These are phyloP conservation scores for Hippocampus kuda DNA, from an alignment of 2,797 vertebrate species.

Conservation along the genomic window DNA sequence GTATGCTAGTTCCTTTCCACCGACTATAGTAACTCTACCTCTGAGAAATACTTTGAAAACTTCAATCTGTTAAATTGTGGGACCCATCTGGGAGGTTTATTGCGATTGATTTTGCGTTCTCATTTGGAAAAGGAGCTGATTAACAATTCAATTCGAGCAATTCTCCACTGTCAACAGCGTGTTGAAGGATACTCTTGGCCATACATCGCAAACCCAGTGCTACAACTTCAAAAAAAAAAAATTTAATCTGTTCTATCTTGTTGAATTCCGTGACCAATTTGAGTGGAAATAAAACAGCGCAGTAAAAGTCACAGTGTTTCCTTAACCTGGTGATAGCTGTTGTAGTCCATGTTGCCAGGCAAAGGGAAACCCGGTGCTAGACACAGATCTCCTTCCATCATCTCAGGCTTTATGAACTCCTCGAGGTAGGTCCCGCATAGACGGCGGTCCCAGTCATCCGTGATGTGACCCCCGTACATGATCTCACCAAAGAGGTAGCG, in stretches of 20 bases:
- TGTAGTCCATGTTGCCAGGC: slow-evolving; percentile 84
- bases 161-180: slow-evolving; percentile 11
- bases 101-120: slow-evolving; percentile 37
- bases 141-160: slow-evolving; percentile 23
- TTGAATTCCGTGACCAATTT: background rate
- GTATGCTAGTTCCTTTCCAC: background rate
- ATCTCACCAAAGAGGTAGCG: slow-evolving; percentile 95
- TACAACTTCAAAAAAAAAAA: too few species aligned
- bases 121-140: slow-evolving; percentile 31
- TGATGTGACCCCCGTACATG: slow-evolving; percentile 96
- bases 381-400: slow-evolving; percentile 81
- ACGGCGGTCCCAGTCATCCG: slow-evolving; percentile 89
- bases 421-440: slow-evolving; percentile 86
- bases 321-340: slow-evolving; percentile 81
- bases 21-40: slow-evolving; percentile 10
- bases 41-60: slow-evolving; percentile 32
- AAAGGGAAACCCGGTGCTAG: slow-evolving; percentile 82
- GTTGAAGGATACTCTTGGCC: slow-evolving; percentile 5
- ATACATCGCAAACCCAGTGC: background rate
- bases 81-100: slow-evolving; percentile 33
- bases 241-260: background rate
- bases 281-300: background rate
- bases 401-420: slow-evolving; percentile 85
- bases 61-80: slow-evolving; percentile 37
- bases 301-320: background rate